Evolutionary conservation across 1,140 invertebrate species (phyloP).

Genomic region (Danaus melanippus): DNA sequence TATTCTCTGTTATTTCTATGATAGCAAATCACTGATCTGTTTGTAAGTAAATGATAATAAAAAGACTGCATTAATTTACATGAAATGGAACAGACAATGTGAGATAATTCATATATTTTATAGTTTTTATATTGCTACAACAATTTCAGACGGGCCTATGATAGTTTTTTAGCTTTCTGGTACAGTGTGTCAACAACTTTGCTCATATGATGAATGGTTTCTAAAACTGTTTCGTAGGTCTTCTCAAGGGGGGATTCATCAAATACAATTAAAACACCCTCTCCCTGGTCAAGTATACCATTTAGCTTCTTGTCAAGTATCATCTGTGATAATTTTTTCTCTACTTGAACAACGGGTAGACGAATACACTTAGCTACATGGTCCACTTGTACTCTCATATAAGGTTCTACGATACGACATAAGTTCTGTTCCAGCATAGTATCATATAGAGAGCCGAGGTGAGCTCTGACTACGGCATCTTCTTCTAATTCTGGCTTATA

Average conservation of each 20-base stretch:
- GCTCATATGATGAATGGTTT: conserved; percentile 98
- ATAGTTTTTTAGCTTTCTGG: conserved; percentile 98
- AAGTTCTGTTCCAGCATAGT: conserved; percentile 99
- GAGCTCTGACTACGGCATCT: conserved; percentile 96
- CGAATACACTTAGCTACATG: conserved; percentile 80
- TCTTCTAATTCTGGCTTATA: conserved; percentile 94
- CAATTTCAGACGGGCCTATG: conserved; percentile 77
- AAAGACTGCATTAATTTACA: conserved; percentile 56
- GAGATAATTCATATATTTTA: conserved; percentile 58
- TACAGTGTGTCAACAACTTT: conserved; percentile 99
- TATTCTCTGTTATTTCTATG: conserved; percentile 19
- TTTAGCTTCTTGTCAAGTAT: conserved; percentile 98
- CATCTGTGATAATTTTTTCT: conserved; percentile 99
- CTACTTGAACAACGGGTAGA: conserved; percentile 91
- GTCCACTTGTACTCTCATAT: conserved; percentile 94
- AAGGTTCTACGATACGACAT: conserved; percentile 98
- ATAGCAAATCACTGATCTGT: conserved; percentile 15
- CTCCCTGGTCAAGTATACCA: conserved; percentile 98
- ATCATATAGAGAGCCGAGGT: conserved; percentile 97
- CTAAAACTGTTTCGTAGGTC: conserved; percentile 96
- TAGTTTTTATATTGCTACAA: conserved; percentile 58
- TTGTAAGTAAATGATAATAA: conserved; percentile 18
- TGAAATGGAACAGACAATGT: conserved; percentile 57
- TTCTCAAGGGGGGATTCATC: conserved; percentile 96
- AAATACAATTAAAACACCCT: conserved; percentile 97